phyloP scores from a whole-genome alignment of 2,888 invertebrate genomes.

The Clunio marinus region DNA sequence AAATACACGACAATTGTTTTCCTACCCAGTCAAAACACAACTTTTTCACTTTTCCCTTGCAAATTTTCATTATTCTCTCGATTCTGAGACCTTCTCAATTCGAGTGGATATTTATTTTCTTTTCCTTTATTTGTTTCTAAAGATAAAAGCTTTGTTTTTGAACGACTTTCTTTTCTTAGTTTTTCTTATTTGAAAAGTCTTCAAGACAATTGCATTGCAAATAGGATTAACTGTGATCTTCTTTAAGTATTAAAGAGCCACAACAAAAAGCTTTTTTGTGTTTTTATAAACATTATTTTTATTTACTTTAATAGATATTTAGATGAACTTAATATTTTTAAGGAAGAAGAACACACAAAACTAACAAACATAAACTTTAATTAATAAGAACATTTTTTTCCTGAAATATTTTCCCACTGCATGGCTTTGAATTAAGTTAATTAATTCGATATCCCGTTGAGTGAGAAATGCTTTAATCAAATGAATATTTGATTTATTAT shows the following conservation, averaged over 20 bases:
- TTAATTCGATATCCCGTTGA: neutral
- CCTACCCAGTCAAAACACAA: neutral
- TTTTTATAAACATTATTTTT: neutral
- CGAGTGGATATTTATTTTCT: too few species aligned
- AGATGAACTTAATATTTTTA: neutral
- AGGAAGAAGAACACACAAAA: neutral
- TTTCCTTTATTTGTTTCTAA: neutral
- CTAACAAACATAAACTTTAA: conserved; percentile 25
- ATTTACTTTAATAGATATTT: neutral
- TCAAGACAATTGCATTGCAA: conserved; percentile 8
- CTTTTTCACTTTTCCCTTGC: neutral
- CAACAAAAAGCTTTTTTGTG: conserved; percentile 1
- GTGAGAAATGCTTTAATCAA: neutral
- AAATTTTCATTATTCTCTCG: neutral
- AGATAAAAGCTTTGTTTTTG: neutral
- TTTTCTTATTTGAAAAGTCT: neutral
- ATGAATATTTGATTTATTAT: neutral
- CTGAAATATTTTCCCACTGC: neutral
- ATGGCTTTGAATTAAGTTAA: conserved; percentile 20
- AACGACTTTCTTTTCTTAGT: neutral
- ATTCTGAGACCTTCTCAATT: neutral
- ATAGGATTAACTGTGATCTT: neutral
- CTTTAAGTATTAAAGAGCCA: neutral
- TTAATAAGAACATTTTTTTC: neutral
- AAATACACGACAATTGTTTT: conserved; percentile 16